Evolutionary conservation across 2,113 vertebrate species (phyloP).

Genomic region (Colinus virginianus): DNA sequence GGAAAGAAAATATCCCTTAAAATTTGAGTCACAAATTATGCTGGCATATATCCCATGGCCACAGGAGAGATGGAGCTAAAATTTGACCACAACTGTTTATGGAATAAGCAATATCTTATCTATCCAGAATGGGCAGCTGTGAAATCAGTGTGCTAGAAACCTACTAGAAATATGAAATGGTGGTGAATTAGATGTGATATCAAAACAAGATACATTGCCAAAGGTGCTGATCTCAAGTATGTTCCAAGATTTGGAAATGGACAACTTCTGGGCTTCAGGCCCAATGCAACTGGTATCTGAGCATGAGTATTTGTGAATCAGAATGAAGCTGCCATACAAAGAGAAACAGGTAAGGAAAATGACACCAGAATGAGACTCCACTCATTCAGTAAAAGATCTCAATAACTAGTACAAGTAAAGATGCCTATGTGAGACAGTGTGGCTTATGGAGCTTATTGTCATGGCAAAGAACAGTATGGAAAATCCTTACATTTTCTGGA

Average conservation of each 20-base stretch:
- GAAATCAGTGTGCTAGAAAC: background rate
- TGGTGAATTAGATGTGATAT: background rate
- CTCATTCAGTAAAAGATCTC: background rate
- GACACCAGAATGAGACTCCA: background rate
- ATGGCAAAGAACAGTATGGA: background rate
- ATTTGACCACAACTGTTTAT: background rate
- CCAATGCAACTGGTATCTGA: background rate
- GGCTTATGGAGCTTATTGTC: background rate
- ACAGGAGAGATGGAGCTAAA: background rate
- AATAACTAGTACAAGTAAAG: background rate
- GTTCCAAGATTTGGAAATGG: background rate
- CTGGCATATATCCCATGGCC: background rate
- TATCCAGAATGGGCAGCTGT: background rate
- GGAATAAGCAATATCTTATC: background rate
- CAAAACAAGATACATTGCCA: background rate
- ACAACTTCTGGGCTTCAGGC: background rate
- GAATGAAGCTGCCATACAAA: background rate
- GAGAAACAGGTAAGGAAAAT: background rate
- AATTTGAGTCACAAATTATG: background rate
- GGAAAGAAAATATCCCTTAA: background rate
- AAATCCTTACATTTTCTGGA: background rate
- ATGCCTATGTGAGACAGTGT: background rate
- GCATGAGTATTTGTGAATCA: background rate
- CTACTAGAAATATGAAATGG: background rate
- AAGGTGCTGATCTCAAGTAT: background rate